These are phyloP conservation scores for Drosophila stalkeri DNA, from an alignment of 2,888 invertebrate genomes.

Conservation along the genomic window DNA sequence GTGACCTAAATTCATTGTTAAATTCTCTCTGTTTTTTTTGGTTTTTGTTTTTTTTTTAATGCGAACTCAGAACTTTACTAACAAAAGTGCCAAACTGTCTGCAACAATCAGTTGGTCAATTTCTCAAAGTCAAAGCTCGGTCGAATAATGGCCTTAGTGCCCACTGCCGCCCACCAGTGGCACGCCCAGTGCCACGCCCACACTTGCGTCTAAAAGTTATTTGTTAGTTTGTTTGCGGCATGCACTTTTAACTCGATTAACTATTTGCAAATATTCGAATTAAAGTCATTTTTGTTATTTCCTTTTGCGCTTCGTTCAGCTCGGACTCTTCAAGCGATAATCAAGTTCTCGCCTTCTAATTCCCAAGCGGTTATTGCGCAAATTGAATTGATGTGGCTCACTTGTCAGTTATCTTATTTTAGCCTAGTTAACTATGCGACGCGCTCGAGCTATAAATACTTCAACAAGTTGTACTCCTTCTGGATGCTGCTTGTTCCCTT, in stretches of 20 bases:
- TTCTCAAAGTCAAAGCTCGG: constrained; percentile 51
- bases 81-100: constrained; percentile 62
- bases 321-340: constrained; percentile 17
- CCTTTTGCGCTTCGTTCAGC: constrained; percentile 1
- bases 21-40: constrained; percentile 8
- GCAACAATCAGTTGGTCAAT: constrained; percentile 48
- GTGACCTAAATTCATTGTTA: constrained; percentile 37
- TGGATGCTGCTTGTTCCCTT: background rate
- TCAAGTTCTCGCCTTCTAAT: constrained; percentile 42
- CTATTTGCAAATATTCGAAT: constrained; percentile 44
- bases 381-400: constrained; percentile 49
- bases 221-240: constrained; percentile 27
- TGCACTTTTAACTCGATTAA: constrained; percentile 37
- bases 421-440: constrained; percentile 17
- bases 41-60: constrained; percentile 6
- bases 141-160: constrained; percentile 42
- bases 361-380: constrained; percentile 44
- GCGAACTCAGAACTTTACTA: constrained; percentile 32
- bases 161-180: background rate
- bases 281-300: constrained; percentile 37
- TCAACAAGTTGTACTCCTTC: constrained; percentile 1
- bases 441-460: constrained; percentile 12
- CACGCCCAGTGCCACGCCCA: constrained; percentile 9
- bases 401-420: constrained; percentile 48
- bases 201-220: constrained; percentile 8